Base-by-base conservation (phyloP, 1,140 invertebrate species). In the Cydia amplana region DNA sequence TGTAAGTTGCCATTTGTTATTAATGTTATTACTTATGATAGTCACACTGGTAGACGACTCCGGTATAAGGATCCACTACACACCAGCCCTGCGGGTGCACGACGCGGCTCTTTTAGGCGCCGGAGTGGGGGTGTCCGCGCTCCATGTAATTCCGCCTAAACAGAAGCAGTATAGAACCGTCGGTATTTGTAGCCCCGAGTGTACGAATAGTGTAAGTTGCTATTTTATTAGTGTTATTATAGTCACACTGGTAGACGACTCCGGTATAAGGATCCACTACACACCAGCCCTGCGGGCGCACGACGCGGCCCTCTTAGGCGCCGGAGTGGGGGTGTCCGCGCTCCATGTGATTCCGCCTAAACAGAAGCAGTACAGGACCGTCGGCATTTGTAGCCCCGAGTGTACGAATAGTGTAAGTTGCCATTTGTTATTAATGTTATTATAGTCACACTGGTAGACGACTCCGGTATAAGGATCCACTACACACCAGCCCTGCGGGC, bases 101-200 rank as follows among this genome's bases (percentile, higher is more conserved):
- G 97, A 98, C 84, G 96, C 95, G 0, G 97, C 97, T 0, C 95
- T 98, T 36, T 93, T 98, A 5, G 96, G 97, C 3, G 95, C 96
- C 36, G 98, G 97, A 5, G 95, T 98, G 6, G 95, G 96, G 0
- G 95, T 97, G 2, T 96, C 96, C 4, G 96, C 96, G 0, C 93
- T 97, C 2, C 96, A 98, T 83, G 94, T 98, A 1, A 95, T 98
- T 23, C 97, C 97, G 0, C 96, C 97, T 0, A 93, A 94, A 65
- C 96, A 97, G 84, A 93, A 93, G 23, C 94, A 95, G 64, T 97
- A 96, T 82, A 95, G 94, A 40, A 96, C 96, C 7, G 95, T 95
- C 4, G 97, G 97, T 32, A 96, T 97, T 72, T 98, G 97, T 86
- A 95, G 95, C 67, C 93, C 95, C 0, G 94, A 95, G 18, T 98